Base-by-base conservation (phyloP, 2,888 invertebrate genomes). In the Erannis defoliaria region DNA sequence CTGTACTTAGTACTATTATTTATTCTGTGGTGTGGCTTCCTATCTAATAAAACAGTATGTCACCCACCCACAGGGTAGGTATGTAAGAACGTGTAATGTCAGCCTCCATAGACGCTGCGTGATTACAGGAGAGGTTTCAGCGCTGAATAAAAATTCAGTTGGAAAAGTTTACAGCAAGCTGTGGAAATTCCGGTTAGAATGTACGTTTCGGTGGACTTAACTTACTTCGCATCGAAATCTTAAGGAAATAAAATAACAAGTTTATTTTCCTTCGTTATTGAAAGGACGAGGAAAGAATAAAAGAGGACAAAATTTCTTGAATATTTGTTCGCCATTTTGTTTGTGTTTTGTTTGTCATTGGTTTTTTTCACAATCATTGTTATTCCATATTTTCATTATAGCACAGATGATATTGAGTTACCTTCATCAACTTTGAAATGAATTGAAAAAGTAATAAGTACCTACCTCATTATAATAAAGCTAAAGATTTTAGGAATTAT, bases 121-220 rank as follows among this genome's bases (percentile, higher is more conserved):
- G 57, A 37, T 57, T 58, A 58, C 50, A 58, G 42, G 18, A 56
- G 49, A 50, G 43, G 42, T 57, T 57, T 43, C 49, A 50, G 51
- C 16, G 35, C 29, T 37, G 19, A 37, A 49, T 40, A 57, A 53
- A 45, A 50, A 49, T 57, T 16, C 33, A 43, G 26, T 16, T n/a
- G 42, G 38, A 12, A 46, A 50, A 43, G n/a, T 49, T 42, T 23
- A 18, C 23, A 21, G 57, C 26, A 29, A 19, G 23, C 56, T 33
- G 16, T 40, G 16, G n/a, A 45, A 49, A 29, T 31, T 23, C 33
- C 33, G 21, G 42, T 35, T 45, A 35, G 42, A 46, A 40, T 48
- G 38, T 40, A 31, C 19, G 31, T 42, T 42, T 53, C 29, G 50
- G 19, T 31, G 8, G 6, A 40, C 5, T 40, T 19, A 40, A 31